Evolutionary conservation across 2,888 invertebrate species (phyloP), one percentile per base, ranked within the genome.

Genomic region (Idaea biselata): DNA sequence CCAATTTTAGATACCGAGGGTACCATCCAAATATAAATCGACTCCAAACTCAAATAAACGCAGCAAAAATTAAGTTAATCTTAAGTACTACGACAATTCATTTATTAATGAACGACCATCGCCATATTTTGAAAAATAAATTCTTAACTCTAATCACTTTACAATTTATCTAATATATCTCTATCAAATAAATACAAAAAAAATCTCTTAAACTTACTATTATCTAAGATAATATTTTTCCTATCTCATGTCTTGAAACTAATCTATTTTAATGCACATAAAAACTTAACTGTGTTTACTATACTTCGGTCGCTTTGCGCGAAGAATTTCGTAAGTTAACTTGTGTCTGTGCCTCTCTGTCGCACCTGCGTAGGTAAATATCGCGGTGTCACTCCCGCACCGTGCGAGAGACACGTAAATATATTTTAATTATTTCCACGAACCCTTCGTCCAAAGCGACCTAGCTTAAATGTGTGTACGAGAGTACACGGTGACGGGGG

Each of bases 181-280:
- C 91, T 91, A 91, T 89, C 77, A 88, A 92, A 92, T 92, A 92
- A 92, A 92, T 92, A 92, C 92, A 91, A 92, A 91, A 87, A 54
- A 88, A 88, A 88, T 89, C 89, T 89, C 90, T 91, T 87, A 84
- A 76, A 63, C 59, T 71, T 69, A 73, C 82, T 84, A 86, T 89
- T 90, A 89, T 88, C 89, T 89, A 90, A 83, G 84, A 90, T 89
- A 91, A 91, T 89, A 91, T 88, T 90, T 56, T 90, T 82, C 78
- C 90, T 91, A 91, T 83, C 82, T 88, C 89, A 86, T 90, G 90
- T 90, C 89, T 91, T 88, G 87, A 79, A 89, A 91, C 88, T 90
- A 89, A 89, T 89, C 87, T 91, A 91, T 82, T 82, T 85, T 76
- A 79, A 89, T 87, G 89, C 88, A 88, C 87, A 82, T 74, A 86